Evolutionary conservation across 1,140 invertebrate genomes (phyloP).

Genomic region (Eurosta solidaginis): DNA sequence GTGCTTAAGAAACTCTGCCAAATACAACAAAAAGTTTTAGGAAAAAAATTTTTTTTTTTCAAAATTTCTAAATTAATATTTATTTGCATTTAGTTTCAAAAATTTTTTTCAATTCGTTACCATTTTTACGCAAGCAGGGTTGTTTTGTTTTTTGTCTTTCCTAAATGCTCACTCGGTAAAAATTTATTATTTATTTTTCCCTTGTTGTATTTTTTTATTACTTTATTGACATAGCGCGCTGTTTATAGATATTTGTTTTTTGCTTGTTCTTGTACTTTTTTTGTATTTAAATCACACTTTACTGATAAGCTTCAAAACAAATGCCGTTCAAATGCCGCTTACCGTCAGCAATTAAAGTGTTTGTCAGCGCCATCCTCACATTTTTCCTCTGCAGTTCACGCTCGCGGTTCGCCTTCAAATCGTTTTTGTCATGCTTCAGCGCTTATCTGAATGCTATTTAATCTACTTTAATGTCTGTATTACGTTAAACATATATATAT

Average conservation of each 20-base stretch:
- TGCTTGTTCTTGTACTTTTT: not conserved
- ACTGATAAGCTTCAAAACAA: conserved; percentile 27
- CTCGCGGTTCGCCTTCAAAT: not conserved
- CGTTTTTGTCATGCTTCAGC: not conserved
- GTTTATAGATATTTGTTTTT: conserved; percentile 13
- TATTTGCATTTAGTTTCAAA: too few species aligned
- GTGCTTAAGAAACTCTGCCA: too few species aligned
- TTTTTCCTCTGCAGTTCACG: not conserved
- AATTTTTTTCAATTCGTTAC: too few species aligned
- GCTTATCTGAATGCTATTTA: conserved; percentile 26
- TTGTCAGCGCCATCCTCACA: too few species aligned
- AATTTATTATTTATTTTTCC: not conserved
- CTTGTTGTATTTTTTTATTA: not conserved
- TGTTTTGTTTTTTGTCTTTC: too few species aligned
- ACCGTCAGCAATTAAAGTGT: not conserved
- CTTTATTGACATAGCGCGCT: too few species aligned
- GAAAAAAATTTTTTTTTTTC: too few species aligned
- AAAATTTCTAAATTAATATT: too few species aligned
- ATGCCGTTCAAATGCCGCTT: not conserved
- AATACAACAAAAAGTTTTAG: too few species aligned
- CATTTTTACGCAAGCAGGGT: too few species aligned
- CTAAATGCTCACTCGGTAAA: too few species aligned
- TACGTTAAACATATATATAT: conserved; percentile 7
- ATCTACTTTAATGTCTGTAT: conserved; percentile 18
- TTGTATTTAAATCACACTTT: not conserved